These are phyloP conservation scores for Centropus bengalensis DNA, from an alignment of 2,113 vertebrate species.

Conservation along the genomic window DNA sequence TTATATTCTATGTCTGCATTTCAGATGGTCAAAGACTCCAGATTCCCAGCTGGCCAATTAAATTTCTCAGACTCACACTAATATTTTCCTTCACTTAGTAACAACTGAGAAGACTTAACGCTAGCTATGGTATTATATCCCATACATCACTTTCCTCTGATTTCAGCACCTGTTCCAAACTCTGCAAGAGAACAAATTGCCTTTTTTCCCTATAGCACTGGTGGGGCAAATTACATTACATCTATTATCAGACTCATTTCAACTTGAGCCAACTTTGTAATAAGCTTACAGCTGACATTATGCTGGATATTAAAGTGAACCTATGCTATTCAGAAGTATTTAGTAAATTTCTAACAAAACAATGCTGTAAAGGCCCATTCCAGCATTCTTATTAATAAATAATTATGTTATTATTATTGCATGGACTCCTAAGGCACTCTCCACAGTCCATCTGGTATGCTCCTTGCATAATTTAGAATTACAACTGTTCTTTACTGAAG, in stretches of 20 bases:
- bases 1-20: neutral
- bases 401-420: conserved; percentile 35
- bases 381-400: conserved; percentile 13
- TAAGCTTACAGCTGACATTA: neutral
- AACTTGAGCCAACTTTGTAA: neutral
- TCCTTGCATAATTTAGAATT: conserved; percentile 42
- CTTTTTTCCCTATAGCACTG: neutral
- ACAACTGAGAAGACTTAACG: neutral
- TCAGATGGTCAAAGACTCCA: neutral
- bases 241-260: neutral
- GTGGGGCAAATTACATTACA: neutral
- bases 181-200: neutral
- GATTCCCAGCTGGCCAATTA: conserved; percentile 5
- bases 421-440: conserved; percentile 19
- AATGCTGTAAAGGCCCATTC: neutral
- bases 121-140: neutral
- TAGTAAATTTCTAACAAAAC: neutral
- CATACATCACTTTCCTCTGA: neutral
- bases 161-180: neutral
- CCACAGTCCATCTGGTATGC: neutral
- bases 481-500: neutral
- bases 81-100: neutral
- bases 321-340: neutral
- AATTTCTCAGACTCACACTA: neutral
- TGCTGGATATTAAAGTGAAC: neutral